Evolutionary conservation across 2,888 invertebrate genomes (phyloP).

Genomic region (Stenichneumon culpator): DNA sequence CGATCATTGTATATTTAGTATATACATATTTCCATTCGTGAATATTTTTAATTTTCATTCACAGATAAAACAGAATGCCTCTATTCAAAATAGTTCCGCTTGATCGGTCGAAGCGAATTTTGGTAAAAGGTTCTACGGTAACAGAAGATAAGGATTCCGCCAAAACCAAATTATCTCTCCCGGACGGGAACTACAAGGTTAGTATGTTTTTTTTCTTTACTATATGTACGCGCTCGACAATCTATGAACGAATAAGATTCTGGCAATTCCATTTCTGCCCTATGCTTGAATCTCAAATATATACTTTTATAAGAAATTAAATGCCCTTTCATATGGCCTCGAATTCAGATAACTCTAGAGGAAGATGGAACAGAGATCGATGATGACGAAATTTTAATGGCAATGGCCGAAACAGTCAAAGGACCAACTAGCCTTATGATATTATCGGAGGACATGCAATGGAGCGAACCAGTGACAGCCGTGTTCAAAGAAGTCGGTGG

Average conservation of each 20-base stretch:
- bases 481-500: neutral
- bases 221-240: no score
- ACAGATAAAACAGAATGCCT: no score
- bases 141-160: neutral
- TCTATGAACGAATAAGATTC: no score
- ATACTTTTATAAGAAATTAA: neutral
- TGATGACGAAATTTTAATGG: conserved; percentile 13
- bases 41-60: no score
- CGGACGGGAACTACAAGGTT: conserved; percentile 3
- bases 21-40: no score
- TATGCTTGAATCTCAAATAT: neutral
- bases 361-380: conserved; percentile 20
- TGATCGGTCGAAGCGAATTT: no score
- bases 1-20: no score
- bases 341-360: conserved; percentile 17
- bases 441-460: neutral
- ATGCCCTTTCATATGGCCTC: neutral
- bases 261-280: no score
- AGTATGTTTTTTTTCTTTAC: neutral
- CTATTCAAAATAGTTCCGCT: neutral
- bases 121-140: neutral
- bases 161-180: neutral
- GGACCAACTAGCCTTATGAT: conserved; percentile 21
- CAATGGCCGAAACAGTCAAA: neutral
- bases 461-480: neutral